Conservation (phyloP, 2,888 invertebrate species). For the Macrosoma leucophasiata region DNA sequence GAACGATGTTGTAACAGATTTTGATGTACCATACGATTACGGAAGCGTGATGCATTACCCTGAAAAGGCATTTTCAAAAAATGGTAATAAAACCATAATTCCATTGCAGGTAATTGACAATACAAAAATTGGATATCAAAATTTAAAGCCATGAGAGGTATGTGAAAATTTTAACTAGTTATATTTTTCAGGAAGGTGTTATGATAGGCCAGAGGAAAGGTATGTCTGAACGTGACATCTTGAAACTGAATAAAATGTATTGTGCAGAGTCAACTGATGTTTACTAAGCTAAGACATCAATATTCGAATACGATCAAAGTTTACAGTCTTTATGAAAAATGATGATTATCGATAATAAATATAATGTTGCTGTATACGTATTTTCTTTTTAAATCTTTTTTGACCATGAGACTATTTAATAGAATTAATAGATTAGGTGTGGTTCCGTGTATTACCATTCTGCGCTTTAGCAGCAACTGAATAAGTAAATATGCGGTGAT, state of each 20-base stretch:
- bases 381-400: too few species aligned
- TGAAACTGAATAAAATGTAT: constrained; percentile 62
- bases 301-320: too few species aligned
- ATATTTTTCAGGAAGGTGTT: constrained; percentile 44
- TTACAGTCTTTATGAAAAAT: too few species aligned
- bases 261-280: too few species aligned
- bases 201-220: constrained; percentile 57
- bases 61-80: constrained; percentile 79
- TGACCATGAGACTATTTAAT: too few species aligned
- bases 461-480: too few species aligned
- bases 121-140: neutral
- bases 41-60: constrained; percentile 85
- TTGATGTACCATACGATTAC: constrained; percentile 81
- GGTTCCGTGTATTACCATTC: too few species aligned
- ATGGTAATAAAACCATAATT: constrained; percentile 79
- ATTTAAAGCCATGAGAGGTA: neutral
- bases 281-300: too few species aligned
- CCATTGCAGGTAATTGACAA: constrained; percentile 59
- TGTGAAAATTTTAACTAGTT: neutral
- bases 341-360: too few species aligned
- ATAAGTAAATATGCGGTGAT: too few species aligned
- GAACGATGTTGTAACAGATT: constrained; percentile 78
- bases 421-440: too few species aligned
- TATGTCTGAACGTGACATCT: constrained; percentile 53
- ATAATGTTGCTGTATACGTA: too few species aligned